Percentiles rank a stretch among this genome's conserved stretches.
phyloP scores from a whole-genome alignment of 2,888 invertebrate species.

The Temnothorax ravouxi region DNA sequence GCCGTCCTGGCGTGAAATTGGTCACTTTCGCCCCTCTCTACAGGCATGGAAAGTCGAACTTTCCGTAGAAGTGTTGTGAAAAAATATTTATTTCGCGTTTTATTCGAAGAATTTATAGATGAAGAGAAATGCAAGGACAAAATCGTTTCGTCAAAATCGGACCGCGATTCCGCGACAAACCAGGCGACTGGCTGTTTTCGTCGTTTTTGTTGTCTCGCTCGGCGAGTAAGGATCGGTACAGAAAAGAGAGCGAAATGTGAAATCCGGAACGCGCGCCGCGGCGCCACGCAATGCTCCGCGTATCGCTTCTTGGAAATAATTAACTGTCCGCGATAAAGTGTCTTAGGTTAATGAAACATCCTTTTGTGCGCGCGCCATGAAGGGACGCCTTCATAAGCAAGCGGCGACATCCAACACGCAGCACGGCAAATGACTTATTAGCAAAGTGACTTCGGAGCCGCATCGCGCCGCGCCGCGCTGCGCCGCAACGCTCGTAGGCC shows the following conservation, averaged over 20 bases:
- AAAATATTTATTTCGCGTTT: not conserved
- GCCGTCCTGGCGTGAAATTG: no score
- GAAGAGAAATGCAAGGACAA: not conserved
- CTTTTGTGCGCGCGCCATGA: conserved; percentile 71
- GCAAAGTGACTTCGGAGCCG: conserved; percentile 72
- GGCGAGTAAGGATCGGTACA: not conserved
- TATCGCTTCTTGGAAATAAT: conserved; percentile 72
- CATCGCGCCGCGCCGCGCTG: conserved; percentile 11
- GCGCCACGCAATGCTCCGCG: conserved; percentile 37
- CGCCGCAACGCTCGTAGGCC: conserved; percentile 48
- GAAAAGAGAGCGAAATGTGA: conserved; percentile 14
- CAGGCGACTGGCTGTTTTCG: not conserved
- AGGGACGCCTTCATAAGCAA: conserved; percentile 74
- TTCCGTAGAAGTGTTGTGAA: no score
- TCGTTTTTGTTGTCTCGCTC: not conserved
- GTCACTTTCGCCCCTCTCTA: no score
- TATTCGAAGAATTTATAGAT: not conserved
- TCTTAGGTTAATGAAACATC: conserved; percentile 79
- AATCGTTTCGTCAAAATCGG: not conserved
- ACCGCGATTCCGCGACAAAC: not conserved
- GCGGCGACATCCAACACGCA: conserved; percentile 80
- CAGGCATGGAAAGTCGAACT: no score
- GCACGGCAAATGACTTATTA: conserved; percentile 78
- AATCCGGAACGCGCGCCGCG: conserved; percentile 52
- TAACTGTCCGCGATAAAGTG: conserved; percentile 78